Base-by-base conservation (phyloP, 2,797 vertebrate species). In the Leptoclinus maculatus region DNA sequence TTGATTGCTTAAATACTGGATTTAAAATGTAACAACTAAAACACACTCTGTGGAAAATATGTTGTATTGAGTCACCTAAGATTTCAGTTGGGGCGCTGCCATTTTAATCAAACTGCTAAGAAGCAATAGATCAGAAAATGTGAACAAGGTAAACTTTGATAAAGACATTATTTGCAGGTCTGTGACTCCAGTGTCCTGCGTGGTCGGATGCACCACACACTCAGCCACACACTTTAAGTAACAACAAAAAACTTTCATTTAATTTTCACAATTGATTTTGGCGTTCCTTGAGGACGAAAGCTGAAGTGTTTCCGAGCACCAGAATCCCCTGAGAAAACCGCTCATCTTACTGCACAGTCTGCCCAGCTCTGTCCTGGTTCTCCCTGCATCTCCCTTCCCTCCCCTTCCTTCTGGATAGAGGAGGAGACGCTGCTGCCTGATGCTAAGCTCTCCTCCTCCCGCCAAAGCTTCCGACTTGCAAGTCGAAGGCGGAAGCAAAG, bases 1-100 rank as follows among this genome's bases (percentile, higher is more conserved):
- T 80, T 82, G 76, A 83, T 51, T 75, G 56, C 27, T 6, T 75
- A 75, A 87, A 76, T 83, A 34, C 14, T 51, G 45, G 54, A 67
- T 74, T 76, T 60, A 68, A 74, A 57, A 56, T 34, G 29, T 19
- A 57, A 53, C 32, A 12, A 45, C 68, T 32, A 0, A 49, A 75
- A 21, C 7, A 1, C 54, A 34, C 32, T 32, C 32, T 43, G 49
- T 62, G 0, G 59, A 74, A 80, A 65, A 79, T 65, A 25, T 5
- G 53, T 70, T 58, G 17, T 32, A 25, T 60, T 83, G 72, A 88
- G 57, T 86, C 76, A 90, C 38, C 27, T 47, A 32, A 59, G 21
- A 39, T 85, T 47, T 80, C 39, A 21, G 34, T 23, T 75, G 73
- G 56, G 29, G 9, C 14, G n/a, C 34, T 78, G 27, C 25, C 49